phyloP scores from a whole-genome alignment of 2,888 invertebrate genomes.

The Nomada goodeniana region DNA sequence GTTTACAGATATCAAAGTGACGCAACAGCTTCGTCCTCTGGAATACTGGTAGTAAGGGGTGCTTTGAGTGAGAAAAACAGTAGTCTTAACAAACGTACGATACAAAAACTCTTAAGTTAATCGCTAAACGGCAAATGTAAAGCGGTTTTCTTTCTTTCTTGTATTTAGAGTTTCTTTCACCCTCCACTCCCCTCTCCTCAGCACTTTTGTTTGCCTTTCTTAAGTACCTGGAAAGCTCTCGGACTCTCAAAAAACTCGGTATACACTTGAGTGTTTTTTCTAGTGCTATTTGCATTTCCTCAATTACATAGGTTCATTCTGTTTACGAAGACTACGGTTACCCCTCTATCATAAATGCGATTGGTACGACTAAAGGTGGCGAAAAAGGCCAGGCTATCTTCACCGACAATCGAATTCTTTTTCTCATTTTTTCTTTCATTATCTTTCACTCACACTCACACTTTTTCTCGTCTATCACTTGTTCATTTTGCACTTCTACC shows the following conservation, averaged over 20 bases:
- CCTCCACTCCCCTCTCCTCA: neutral
- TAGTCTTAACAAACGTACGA: slow-evolving; percentile 81
- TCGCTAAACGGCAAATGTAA: slow-evolving; percentile 78
- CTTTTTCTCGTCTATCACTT: neutral
- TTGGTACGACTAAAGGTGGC: slow-evolving; percentile 82
- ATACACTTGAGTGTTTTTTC: slow-evolving; percentile 60
- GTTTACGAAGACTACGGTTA: slow-evolving; percentile 66
- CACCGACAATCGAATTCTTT: slow-evolving; percentile 71
- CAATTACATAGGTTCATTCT: slow-evolving; percentile 42
- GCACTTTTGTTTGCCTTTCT: slow-evolving; percentile 45
- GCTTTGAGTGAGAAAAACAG: slow-evolving; percentile 73
- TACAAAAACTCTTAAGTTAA: slow-evolving; percentile 79
- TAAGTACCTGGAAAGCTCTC: slow-evolving; percentile 81
- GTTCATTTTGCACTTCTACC: slow-evolving; percentile 14
- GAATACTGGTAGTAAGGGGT: slow-evolving; percentile 81
- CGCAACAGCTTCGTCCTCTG: slow-evolving; percentile 50
- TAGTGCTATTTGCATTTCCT: slow-evolving; percentile 37
- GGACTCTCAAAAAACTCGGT: slow-evolving; percentile 79
- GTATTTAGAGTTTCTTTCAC: slow-evolving; percentile 1
- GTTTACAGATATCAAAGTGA: slow-evolving; percentile 35
- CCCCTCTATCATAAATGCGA: slow-evolving; percentile 80
- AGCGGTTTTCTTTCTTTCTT: slow-evolving; percentile 69
- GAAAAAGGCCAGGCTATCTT: slow-evolving; percentile 76
- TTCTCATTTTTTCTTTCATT: neutral
- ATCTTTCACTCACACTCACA: slow-evolving; percentile 3